A percentile compares a stretch with the other conserved stretches of the same genome.
These are phyloP conservation scores for Heliothis virescens DNA, from an alignment of 1,140 invertebrate species.

Conservation along the genomic window DNA sequence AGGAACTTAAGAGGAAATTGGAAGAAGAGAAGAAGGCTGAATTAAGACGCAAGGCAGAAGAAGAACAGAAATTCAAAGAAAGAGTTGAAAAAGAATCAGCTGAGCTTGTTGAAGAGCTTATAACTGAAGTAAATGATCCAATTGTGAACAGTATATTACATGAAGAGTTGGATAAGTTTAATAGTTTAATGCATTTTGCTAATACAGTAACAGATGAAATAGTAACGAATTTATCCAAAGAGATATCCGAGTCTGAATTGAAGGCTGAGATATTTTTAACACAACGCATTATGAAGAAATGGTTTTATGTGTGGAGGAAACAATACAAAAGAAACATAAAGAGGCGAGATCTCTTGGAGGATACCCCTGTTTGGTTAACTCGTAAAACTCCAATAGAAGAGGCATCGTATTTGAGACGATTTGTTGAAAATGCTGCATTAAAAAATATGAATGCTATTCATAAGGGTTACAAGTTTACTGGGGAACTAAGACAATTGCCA, in stretches of 20 bases:
- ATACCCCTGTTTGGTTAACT: slow-evolving; percentile 88
- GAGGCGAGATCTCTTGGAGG: slow-evolving; percentile 86
- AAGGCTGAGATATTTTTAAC: slow-evolving; percentile 78
- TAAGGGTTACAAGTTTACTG: slow-evolving; percentile 76
- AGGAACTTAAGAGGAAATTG: slow-evolving; percentile 76
- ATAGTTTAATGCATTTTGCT: slow-evolving; percentile 76
- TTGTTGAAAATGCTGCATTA: slow-evolving; percentile 85
- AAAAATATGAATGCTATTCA: slow-evolving; percentile 87
- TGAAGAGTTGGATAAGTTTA: slow-evolving; percentile 76
- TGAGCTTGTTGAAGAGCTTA: slow-evolving; percentile 71
- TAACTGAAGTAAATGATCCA: slow-evolving; percentile 79
- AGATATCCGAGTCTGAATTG: slow-evolving; percentile 84
- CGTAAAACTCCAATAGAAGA: slow-evolving; percentile 83
- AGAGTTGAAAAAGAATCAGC: slow-evolving; percentile 78
- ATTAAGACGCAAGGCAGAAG: slow-evolving; percentile 72
- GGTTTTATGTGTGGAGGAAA: slow-evolving; percentile 74
- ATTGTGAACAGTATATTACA: slow-evolving; percentile 71
- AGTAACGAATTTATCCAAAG: slow-evolving; percentile 80
- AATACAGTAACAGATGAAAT: slow-evolving; percentile 82
- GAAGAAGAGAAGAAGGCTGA: slow-evolving; percentile 77
- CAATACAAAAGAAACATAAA: slow-evolving; percentile 85
- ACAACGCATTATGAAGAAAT: slow-evolving; percentile 73
- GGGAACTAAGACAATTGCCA: slow-evolving; percentile 73
- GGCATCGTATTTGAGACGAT: slow-evolving; percentile 82
- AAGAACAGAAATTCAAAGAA: slow-evolving; percentile 76